Evolutionary conservation across 2,797 vertebrate species (phyloP), one percentile per base, ranked within the genome.

Genomic region (Manis javanica): DNA sequence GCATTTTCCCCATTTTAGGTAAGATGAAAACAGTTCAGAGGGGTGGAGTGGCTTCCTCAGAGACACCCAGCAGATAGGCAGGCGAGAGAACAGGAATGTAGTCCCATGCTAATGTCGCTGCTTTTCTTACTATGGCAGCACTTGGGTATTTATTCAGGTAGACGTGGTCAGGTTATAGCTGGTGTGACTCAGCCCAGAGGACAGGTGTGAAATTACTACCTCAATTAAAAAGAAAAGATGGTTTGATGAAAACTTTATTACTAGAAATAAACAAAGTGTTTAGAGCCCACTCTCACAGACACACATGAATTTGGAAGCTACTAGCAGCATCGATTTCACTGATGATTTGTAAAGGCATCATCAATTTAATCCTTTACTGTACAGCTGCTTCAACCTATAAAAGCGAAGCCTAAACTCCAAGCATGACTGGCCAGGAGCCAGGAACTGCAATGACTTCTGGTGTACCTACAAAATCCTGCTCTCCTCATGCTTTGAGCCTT

Each of bases 151-250:
- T 77, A n/a, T 63, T 81, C 19, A 26, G 69, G 34, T 21, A 29
- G 77, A 34, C 9, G 0, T 1, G 12, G n/a, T 53, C 86, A 64
- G 42, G 64, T 71, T 72, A 53, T 3, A 89, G 79, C 72, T 23
- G 18, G 14, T 39, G 1, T 61, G 59, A 42, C 31, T 91, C 84
- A 75, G 1, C 34, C 69, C 11, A 69, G 61, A 96, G 90, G 92
- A 97, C 90, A 87, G 77, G 82, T 96, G 90, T 92, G 71, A 97
- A 98, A 92, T 97, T 95, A 98, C 98, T 97, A 97, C 96, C 94
- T 97, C 96, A 97, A 92, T 98, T 98, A 97, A 96, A 97, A 93
- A 94, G 97, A 96, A 94, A 79, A 97, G 96, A 96, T n/a, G 68
- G 93, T 83, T 96, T 90, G 90, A 97, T 84, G 94, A 94, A 96